phyloP scores from a whole-genome alignment of 2,113 vertebrate species.

The Caracal caracal region DNA sequence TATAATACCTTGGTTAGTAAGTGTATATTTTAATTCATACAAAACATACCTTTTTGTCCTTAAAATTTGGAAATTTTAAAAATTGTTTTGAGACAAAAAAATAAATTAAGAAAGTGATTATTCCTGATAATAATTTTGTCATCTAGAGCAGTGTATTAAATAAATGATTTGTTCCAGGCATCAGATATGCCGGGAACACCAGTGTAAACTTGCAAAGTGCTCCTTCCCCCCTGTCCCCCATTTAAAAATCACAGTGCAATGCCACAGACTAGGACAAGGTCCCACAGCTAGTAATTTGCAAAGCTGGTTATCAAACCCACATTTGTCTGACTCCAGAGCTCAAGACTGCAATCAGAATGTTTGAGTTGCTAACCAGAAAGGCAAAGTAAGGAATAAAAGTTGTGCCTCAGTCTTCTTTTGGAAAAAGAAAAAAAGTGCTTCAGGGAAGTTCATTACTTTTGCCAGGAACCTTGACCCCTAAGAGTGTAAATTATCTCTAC shows the following conservation, averaged over 20 bases:
- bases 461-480: not conserved
- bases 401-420: slow-evolving; percentile 43
- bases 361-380: slow-evolving; percentile 43
- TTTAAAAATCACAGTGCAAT: not conserved
- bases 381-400: slow-evolving; percentile 22
- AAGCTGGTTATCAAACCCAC: not conserved
- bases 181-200: not conserved
- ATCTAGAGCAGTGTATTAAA: not conserved
- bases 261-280: not conserved
- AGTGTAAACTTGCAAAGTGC: not conserved
- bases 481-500: slow-evolving; percentile 54
- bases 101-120: slow-evolving; percentile 5
- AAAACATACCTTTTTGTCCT: slow-evolving; percentile 1
- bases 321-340: slow-evolving; percentile 19
- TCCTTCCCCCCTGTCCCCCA: not conserved
- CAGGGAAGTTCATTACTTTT: slow-evolving; percentile 50
- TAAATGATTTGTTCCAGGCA: not conserved
- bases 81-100: not conserved
- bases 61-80: not conserved
- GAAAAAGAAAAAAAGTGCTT: slow-evolving; percentile 19
- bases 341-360: not conserved
- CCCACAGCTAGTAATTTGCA: not conserved
- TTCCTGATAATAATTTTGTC: not conserved
- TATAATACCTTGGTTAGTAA: not conserved
- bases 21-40: not conserved